Base-by-base conservation (phyloP, 2,797 vertebrate genomes). In the Catostomus latipinnis region DNA sequence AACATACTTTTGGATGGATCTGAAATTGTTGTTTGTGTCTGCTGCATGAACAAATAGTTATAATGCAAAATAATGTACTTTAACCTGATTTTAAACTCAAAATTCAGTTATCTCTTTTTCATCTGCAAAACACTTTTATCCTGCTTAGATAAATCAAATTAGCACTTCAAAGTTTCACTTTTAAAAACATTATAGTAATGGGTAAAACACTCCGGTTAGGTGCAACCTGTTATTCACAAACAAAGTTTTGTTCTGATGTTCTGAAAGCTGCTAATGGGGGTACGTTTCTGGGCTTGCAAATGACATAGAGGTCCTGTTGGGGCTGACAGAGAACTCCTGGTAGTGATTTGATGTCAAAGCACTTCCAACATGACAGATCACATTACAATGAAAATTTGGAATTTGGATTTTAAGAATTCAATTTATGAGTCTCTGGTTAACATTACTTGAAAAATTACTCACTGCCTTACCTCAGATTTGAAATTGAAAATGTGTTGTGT, bases 301-400 rank as follows among this genome's bases (percentile, higher is more conserved):
- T 91, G 91, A 92, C 90, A 88, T 87, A 87, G 87, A 86, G 86
- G 88, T 85, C 89, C 87, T 90, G 87, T 91, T 91, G 88, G 86
- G 90, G 88, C 90, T 91, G 87, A 92, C 90, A 89, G 85, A 91
- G 89, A 85, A 71, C 88, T 90, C 82, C 87, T 88, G 85, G 88
- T 91, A 87, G 87, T 80, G 78, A 78, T 78, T 71, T 69, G 86
- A 93, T 93, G 91, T 91, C 91, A 90, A 92, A 92, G 85, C 91
- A 92, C 90, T 92, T 90, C 91, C 84, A 88, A 85, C 85, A 86
- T 89, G 88, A 91, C 86, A 86, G 81, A 85, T 87, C 89, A 88
- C 88, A 88, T 93, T 92, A 92, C 67, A 14, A 71, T 34, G 34
- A 34, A 34, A 34, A 4, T 22, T 2, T 22, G 22, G 22, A 22